Percentiles rank a stretch among this genome's conserved stretches.
Evolutionary conservation across 2,113 vertebrate species (phyloP).

Genomic region (Phrynocephalus versicolor): DNA sequence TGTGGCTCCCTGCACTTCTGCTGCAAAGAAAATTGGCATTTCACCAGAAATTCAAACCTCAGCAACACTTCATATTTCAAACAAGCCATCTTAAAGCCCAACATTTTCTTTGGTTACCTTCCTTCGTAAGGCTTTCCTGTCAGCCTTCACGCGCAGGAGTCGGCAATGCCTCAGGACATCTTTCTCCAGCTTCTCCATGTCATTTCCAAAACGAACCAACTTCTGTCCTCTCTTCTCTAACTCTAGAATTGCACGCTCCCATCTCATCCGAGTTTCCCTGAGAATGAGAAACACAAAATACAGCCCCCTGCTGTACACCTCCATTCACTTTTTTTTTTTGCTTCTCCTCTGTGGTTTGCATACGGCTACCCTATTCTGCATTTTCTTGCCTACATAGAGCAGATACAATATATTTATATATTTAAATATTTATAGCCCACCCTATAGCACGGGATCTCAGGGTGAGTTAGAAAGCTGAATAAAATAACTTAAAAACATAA

Average conservation of each 20-base stretch:
- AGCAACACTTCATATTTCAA: background rate
- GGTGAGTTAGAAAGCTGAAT: too few relatives aligned
- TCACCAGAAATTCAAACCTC: background rate
- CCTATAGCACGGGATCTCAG: too few relatives aligned
- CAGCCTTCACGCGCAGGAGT: slow-evolving; percentile 75
- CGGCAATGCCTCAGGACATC: slow-evolving; percentile 77
- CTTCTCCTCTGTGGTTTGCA: too few relatives aligned
- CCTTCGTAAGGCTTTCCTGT: slow-evolving; percentile 73
- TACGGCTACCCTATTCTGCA: too few relatives aligned
- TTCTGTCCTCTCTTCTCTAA: slow-evolving; percentile 80
- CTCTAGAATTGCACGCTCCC: slow-evolving; percentile 74
- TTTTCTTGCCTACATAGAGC: too few relatives aligned
- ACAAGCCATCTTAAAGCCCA: too few relatives aligned
- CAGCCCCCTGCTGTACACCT: background rate
- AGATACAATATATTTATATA: too few relatives aligned
- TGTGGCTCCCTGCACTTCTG: too few relatives aligned
- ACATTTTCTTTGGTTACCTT: slow-evolving; percentile 71
- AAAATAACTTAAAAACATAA: too few relatives aligned
- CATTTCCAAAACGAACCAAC: slow-evolving; percentile 85
- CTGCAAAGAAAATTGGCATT: too few relatives aligned
- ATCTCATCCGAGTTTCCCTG: slow-evolving; percentile 72
- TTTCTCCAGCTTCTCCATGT: slow-evolving; percentile 84
- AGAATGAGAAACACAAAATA: background rate
- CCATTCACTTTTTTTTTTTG: too few relatives aligned
- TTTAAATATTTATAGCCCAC: too few relatives aligned